Base-by-base conservation (phyloP, 2,888 invertebrate species). In the Syrphus vitripennis region DNA sequence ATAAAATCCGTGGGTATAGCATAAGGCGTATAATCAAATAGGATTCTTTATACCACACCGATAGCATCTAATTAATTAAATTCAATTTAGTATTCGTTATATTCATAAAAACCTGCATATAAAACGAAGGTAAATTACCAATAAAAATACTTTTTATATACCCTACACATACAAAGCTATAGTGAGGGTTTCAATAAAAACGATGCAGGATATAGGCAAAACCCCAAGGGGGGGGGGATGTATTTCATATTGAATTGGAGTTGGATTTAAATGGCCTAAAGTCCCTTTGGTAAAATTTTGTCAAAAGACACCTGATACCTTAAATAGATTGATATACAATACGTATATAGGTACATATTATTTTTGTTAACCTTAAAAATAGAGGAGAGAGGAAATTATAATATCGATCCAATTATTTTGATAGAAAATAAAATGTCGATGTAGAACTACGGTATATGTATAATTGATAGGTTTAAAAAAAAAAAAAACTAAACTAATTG, bases 61-160 rank as follows among this genome's bases (percentile, higher is more conserved):
- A 70, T 55, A 55, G 34, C 63, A 65, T 65, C 53, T 67, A 82
- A 83, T 83, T 67, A 83, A 72, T 71, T 16, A 61, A 83, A 84
- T 84, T 80, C 50, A 76, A 84, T 80, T 76, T 42, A 37, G 40
- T 14, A 29, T 31, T 34, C 40, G 19, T 53, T n/a, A 6, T 57
- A 42, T 24, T 24, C n/a, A 63, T 42, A 42, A 55, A 70, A 70
- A 45, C 63, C 63, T 29, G 45, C 63, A 65, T 65, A 65, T 45
- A 40, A 65, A 65, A 65, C 9, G 14, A 65, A 45, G 63, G 45
- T 65, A 45, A 65, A 45, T 45, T 45, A 45, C 19, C 45, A 4
- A 29, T 40, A 14, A 21, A n/a, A 59, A 59, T 37, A 3, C 14
- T 59, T 59, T 59, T 24, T n/a, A 34, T 7, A 34, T 10, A 34